phyloP scores from a whole-genome alignment of 2,888 invertebrate genomes.

The Pachydiplax longipennis region DNA sequence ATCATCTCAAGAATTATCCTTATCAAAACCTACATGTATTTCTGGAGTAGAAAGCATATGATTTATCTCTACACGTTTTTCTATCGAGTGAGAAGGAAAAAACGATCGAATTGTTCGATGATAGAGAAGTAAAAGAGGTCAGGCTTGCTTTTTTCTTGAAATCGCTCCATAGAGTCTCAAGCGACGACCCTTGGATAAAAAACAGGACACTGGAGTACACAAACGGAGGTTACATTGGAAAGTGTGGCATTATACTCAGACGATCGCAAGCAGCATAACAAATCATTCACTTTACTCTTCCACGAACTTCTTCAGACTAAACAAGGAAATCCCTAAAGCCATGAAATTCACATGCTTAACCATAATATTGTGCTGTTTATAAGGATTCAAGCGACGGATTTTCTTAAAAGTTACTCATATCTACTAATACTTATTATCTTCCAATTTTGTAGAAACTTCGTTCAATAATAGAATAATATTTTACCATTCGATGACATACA shows the following conservation, averaged over 20 bases:
- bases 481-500: too few relatives aligned
- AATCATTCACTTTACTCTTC: not conserved
- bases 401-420: too few relatives aligned
- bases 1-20: too few relatives aligned
- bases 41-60: not conserved
- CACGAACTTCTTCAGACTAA: not conserved
- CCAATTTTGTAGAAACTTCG: too few relatives aligned
- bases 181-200: not conserved
- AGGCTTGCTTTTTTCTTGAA: not conserved
- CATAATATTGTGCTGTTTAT: too few relatives aligned
- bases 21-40: too few relatives aligned
- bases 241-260: not conserved
- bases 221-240: not conserved
- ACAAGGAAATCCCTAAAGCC: not conserved
- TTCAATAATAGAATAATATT: too few relatives aligned
- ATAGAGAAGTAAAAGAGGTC: not conserved
- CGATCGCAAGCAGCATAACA: not conserved
- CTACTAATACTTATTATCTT: too few relatives aligned
- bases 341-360: too few relatives aligned
- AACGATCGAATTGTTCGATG: not conserved
- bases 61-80: not conserved
- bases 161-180: not conserved
- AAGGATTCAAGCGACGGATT: too few relatives aligned
- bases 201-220: not conserved
- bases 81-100: not conserved